Evolutionary conservation across 2,797 vertebrate species (phyloP).

Genomic region (Enteromius fasciolatus): DNA sequence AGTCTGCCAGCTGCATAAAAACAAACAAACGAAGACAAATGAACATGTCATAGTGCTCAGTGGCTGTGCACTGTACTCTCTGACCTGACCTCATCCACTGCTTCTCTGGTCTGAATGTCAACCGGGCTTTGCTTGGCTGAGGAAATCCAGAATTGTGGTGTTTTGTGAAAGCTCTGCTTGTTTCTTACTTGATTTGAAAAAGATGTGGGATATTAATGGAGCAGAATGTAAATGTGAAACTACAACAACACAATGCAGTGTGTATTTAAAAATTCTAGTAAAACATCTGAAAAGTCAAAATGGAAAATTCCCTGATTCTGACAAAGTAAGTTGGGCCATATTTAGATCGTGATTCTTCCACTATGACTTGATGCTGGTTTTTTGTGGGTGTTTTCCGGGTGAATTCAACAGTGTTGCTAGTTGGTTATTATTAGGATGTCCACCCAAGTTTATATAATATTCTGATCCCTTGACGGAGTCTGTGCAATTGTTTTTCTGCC

Average conservation of each 20-base stretch:
- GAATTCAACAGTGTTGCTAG: not conserved
- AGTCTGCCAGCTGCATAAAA: constrained; percentile 31
- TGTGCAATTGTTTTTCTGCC: not conserved
- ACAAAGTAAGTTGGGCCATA: not conserved
- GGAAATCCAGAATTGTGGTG: constrained; percentile 1
- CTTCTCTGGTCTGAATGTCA: constrained; percentile 5
- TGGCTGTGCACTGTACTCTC: not conserved
- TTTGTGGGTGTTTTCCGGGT: not conserved
- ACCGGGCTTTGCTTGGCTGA: not conserved
- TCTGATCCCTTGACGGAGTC: not conserved
- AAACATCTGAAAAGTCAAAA: not conserved
- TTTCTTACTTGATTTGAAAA: not conserved
- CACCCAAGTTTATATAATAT: not conserved
- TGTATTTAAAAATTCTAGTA: not conserved
- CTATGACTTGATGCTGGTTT: not conserved
- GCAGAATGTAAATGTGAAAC: not conserved
- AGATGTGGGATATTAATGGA: not conserved
- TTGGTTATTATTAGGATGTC: not conserved
- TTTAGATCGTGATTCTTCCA: not conserved
- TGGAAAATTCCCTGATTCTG: not conserved
- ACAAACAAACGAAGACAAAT: constrained; percentile 37
- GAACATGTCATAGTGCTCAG: not conserved
- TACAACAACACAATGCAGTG: not conserved
- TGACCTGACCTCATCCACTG: not conserved
- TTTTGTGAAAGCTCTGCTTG: constrained; percentile 1